A percentile compares a stretch with the other conserved stretches of the same genome.
These are phyloP conservation scores for Acronicta alni DNA, from an alignment of 2,888 invertebrate genomes.

Conservation along the genomic window DNA sequence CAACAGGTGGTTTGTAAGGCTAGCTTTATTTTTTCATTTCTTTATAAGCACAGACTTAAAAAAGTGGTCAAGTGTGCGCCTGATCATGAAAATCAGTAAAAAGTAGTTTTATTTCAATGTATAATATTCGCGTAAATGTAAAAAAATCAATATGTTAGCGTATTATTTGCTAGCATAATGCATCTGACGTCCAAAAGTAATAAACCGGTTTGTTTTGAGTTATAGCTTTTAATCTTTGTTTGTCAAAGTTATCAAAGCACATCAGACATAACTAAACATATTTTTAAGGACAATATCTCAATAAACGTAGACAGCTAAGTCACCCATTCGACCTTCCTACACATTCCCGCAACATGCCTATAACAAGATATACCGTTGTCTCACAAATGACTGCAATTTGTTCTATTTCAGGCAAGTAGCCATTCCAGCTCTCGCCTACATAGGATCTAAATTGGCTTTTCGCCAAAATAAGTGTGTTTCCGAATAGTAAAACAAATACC, in stretches of 20 bases:
- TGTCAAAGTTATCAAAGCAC: neutral
- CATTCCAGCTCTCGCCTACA: constrained; percentile 39
- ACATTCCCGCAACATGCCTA: constrained; percentile 30
- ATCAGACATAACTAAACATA: too few relatives aligned
- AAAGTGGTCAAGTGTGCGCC: too few relatives aligned
- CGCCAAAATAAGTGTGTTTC: constrained; percentile 55
- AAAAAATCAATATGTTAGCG: too few relatives aligned
- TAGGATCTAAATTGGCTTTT: constrained; percentile 44
- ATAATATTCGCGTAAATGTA: too few relatives aligned
- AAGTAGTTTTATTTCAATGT: too few relatives aligned
- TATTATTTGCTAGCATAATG: too few relatives aligned
- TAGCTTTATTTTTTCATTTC: neutral
- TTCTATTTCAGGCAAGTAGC: constrained; percentile 48
- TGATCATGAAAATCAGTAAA: too few relatives aligned
- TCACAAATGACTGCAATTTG: constrained; percentile 52
- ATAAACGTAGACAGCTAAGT: neutral
- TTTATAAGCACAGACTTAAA: neutral
- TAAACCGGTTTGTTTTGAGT: too few relatives aligned
- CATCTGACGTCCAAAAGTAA: too few relatives aligned
- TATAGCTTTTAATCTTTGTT: neutral
- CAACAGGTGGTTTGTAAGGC: constrained; percentile 42
- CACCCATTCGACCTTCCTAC: constrained; percentile 27
- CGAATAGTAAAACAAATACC: constrained; percentile 49
- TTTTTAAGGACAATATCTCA: neutral
- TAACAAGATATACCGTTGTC: constrained; percentile 45